Conservation (phyloP, 2,797 vertebrate genomes). For the Peromyscus nudipes region DNA sequence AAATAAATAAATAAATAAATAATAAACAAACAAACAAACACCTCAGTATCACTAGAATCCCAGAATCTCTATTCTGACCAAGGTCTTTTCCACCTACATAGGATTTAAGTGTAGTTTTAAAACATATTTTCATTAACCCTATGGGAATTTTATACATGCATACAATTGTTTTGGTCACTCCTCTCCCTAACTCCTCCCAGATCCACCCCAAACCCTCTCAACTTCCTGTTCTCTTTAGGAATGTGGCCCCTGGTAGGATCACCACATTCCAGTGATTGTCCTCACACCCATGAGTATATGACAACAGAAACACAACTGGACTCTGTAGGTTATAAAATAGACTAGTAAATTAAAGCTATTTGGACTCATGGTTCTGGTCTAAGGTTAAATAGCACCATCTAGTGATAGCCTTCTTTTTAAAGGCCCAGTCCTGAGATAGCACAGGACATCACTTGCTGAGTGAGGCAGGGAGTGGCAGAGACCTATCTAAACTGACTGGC, state of each 20-base stretch:
- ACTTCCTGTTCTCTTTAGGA: not conserved
- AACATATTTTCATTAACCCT: not conserved
- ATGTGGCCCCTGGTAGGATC: not conserved
- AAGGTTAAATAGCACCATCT: not conserved
- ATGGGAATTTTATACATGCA: not conserved
- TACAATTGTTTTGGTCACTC: not conserved
- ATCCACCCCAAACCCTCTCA: not conserved
- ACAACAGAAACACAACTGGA: not conserved
- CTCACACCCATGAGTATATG: not conserved
- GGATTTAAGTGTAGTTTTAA: not conserved
- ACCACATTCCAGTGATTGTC: not conserved
- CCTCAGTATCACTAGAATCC: not conserved
- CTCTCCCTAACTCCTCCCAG: not conserved
- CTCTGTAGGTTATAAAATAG: not conserved
- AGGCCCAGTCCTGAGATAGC: no score
- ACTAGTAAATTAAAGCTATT: not conserved
- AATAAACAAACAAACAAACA: not conserved
- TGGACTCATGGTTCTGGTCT: not conserved
- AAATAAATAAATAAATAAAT: not conserved
- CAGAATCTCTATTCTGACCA: not conserved
- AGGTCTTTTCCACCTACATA: not conserved
- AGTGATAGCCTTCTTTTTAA: not conserved
- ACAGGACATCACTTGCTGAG: not conserved
- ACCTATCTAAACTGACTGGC: not conserved
- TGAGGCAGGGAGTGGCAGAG: not conserved